phyloP scores from a whole-genome alignment of 2,113 vertebrate genomes.

The Colossoma macropomum region DNA sequence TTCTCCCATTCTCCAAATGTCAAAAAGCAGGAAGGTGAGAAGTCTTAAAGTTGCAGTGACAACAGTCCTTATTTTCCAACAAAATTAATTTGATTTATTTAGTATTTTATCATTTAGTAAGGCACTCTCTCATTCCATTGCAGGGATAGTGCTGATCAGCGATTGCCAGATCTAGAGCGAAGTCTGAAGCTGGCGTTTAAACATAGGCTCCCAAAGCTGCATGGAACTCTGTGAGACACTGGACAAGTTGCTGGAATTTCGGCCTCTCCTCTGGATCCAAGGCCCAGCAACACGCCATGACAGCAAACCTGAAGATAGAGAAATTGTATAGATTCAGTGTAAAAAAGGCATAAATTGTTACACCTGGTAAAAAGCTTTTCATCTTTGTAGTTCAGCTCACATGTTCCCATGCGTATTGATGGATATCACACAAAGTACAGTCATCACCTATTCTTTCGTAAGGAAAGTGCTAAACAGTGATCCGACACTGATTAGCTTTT shows the following conservation, averaged over 20 bases:
- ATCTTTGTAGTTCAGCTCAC: neutral
- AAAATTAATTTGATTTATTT: constrained; percentile 57
- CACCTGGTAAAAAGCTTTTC: neutral
- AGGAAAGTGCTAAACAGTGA: neutral
- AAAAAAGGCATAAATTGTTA: neutral
- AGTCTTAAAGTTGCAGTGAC: constrained; percentile 21
- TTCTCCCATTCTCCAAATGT: constrained; percentile 11
- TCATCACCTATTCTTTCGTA: constrained; percentile 62
- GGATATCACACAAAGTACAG: constrained; percentile 11
- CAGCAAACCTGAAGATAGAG: constrained; percentile 86
- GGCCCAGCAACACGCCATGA: constrained; percentile 99
- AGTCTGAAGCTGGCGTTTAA: constrained; percentile 70
- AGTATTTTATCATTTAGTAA: constrained; percentile 70
- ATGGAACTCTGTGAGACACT: constrained; percentile 98
- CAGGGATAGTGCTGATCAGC: constrained; percentile 54
- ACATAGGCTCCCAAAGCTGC: constrained; percentile 95
- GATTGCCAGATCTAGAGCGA: constrained; percentile 58
- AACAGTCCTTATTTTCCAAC: constrained; percentile 54
- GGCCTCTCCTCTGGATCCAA: constrained; percentile 96
- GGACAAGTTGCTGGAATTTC: constrained; percentile 98
- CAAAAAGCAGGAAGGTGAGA: constrained; percentile 17
- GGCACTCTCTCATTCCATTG: constrained; percentile 81
- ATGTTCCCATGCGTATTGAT: neutral
- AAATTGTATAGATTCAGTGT: neutral
- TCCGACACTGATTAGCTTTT: constrained; percentile 48